Evolutionary conservation across 2,888 invertebrate species (phyloP), one percentile per base, ranked within the genome.

Genomic region (Eupithecia subumbrata): DNA sequence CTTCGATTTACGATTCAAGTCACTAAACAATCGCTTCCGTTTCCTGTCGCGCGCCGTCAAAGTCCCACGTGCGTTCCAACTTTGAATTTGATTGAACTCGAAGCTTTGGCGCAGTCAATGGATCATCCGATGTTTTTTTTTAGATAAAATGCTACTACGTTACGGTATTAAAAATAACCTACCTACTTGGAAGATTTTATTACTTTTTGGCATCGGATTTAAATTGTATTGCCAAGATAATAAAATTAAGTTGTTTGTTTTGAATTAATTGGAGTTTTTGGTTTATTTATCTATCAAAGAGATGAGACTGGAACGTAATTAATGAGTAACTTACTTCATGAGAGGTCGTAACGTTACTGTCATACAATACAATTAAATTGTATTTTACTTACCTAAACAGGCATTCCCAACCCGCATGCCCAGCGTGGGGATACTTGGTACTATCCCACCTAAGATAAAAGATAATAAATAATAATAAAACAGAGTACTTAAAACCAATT

Each of bases 21-120:
- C 87, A 82, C 85, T 84, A 89, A 90, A 91, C 91, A 91, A 90
- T 88, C 87, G 84, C 88, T 91, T 94, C 94, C 94, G 93, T 90
- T 94, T 94, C 94, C 94, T 88, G 88, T 85, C 83, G 82, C 79
- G 77, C 81, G 84, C 78, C 76, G 79, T 78, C 82, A 77, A 84
- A 78, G 80, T 70, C 52, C 85, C 89, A 90, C 90, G 91, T 91
- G 91, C 89, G 88, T 78, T 81, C 76, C 76, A 78, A 76, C 73
- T 78, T 78, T 77, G 43, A 45, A 68, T 68, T 68, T 40, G 67
- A 77, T 67, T 22, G 63, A 77, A 75, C 68, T 43, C 52, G 40
- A 52, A 75, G 76, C 74, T 78, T 79, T 75, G 76, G 75, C 71
- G 72, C 68, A 75, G 68, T 73, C 71, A 18, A 18, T 70, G 22